These are phyloP conservation scores for Platygyra sinensis DNA, from an alignment of 64 coral and sea anemone genomes.

Conservation along the genomic window DNA sequence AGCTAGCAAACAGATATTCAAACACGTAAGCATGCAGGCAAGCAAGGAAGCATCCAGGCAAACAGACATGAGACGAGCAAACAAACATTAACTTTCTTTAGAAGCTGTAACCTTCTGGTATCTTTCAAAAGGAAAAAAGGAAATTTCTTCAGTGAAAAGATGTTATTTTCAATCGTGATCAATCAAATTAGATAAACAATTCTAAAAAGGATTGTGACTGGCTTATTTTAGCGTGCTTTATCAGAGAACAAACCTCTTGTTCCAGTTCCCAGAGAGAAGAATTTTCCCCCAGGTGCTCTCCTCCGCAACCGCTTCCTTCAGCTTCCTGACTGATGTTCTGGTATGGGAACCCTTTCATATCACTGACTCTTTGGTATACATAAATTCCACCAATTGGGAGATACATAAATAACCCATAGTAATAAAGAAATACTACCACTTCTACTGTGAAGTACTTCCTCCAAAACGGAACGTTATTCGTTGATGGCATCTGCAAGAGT, in stretches of 20 bases:
- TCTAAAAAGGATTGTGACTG: too few species aligned
- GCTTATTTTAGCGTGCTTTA: too few species aligned
- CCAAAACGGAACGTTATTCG: background rate
- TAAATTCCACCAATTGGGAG: constrained; percentile 57
- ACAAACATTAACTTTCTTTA: too few species aligned
- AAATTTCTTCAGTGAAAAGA: too few species aligned
- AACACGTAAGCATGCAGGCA: too few species aligned
- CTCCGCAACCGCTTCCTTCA: constrained; percentile 22
- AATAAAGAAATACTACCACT: constrained; percentile 64
- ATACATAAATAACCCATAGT: constrained; percentile 52
- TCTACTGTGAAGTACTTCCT: constrained; percentile 61
- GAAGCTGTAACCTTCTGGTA: too few species aligned
- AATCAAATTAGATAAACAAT: too few species aligned
- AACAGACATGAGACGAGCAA: too few species aligned
- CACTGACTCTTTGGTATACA: constrained; percentile 66
- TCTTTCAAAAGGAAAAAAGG: too few species aligned
- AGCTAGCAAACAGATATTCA: too few species aligned
- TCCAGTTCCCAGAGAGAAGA: constrained; percentile 38
- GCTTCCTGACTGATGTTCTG: constrained; percentile 42
- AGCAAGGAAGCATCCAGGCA: too few species aligned
- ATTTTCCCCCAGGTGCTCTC: constrained; percentile 6
- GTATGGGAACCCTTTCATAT: constrained; percentile 63
- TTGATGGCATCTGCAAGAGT: background rate
- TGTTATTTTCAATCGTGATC: too few species aligned
- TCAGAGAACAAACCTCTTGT: constrained; percentile 4